Evolutionary conservation across 2,888 invertebrate species (phyloP).

Genomic region (Halocaridina rubra): DNA sequence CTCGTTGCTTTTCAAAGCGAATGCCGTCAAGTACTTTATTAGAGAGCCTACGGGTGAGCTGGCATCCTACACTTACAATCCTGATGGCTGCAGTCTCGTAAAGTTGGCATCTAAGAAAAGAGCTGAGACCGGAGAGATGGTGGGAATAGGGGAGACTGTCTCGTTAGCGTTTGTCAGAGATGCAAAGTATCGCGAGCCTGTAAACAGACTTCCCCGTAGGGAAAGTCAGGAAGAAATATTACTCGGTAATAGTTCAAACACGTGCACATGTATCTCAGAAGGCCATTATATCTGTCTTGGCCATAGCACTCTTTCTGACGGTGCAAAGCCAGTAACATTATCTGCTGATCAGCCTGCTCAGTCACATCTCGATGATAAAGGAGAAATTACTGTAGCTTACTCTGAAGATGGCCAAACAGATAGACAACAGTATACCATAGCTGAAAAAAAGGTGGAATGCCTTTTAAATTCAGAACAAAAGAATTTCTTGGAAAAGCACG

Average conservation of each 20-base stretch:
- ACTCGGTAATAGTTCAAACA: background rate
- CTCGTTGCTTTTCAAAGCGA: conserved; percentile 20
- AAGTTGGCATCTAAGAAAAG: conserved; percentile 46
- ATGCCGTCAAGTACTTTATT: conserved; percentile 47
- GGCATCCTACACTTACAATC: conserved; percentile 46
- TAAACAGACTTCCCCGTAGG: background rate
- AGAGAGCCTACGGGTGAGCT: conserved; percentile 46
- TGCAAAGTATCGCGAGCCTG: background rate
- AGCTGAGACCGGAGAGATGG: conserved; percentile 42
- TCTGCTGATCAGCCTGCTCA: background rate
- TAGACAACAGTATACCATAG: background rate
- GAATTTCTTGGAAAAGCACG: too few species aligned
- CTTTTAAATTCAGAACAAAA: too few species aligned
- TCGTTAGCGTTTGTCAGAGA: conserved; percentile 39
- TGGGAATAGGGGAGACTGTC: conserved; percentile 45
- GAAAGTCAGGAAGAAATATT: background rate
- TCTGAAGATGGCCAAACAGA: background rate
- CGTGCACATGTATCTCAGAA: conserved; percentile 25
- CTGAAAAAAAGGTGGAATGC: too few species aligned
- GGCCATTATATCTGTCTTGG: conserved; percentile 35
- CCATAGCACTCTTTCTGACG: background rate
- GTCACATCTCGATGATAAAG: too few species aligned
- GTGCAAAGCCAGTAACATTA: background rate
- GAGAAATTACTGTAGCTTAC: too few species aligned
- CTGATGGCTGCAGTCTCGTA: conserved; percentile 28